Evolutionary conservation across 2,888 invertebrate species (phyloP), one percentile per base, ranked within the genome.

Genomic region (Synanthedon myopaeformis): DNA sequence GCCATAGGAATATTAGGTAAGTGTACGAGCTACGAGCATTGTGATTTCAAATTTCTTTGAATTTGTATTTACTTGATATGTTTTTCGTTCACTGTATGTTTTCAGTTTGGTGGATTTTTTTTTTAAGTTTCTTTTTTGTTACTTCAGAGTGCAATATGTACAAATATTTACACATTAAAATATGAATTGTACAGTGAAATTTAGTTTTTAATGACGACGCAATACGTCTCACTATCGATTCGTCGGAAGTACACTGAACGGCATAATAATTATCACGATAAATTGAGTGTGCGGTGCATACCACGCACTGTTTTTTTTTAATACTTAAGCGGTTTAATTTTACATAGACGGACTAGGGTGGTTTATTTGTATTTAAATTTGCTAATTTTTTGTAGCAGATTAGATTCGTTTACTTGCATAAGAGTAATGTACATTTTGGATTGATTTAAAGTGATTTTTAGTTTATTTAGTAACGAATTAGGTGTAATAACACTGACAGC

Each of bases 111-210:
- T 78, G 79, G 71, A 79, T 78, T 71, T 79, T 76, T n/a, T 79
- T 66, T 76, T 79, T 78, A 82, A 81, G 79, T 80, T 75, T 35
- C 35, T 35, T 53, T 56, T 55, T 86, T 82, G 84, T 87, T 85
- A 85, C 80, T 86, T 87, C 86, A 89, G 90, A 90, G 91, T 91
- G 91, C 91, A 91, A 91, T 91, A 91, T 91, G 91, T 91, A 91
- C 91, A 91, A 91, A 91, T 91, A 90, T 90, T 90, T 87, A 86
- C 86, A 86, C 84, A 78, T 76, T 23, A 72, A 89, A 82, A 81
- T 82, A 82, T 83, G 77, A 79, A 76, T 69, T 86, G 86, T 86
- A 87, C 86, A 86, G 87, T 86, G 74, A 84, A 72, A 77, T 86
- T 85, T 86, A 85, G 84, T 84, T 86, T 35, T 79, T 86, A 84